Base-by-base conservation (phyloP, 2,888 invertebrate genomes). In the Dasypogon diadema region DNA sequence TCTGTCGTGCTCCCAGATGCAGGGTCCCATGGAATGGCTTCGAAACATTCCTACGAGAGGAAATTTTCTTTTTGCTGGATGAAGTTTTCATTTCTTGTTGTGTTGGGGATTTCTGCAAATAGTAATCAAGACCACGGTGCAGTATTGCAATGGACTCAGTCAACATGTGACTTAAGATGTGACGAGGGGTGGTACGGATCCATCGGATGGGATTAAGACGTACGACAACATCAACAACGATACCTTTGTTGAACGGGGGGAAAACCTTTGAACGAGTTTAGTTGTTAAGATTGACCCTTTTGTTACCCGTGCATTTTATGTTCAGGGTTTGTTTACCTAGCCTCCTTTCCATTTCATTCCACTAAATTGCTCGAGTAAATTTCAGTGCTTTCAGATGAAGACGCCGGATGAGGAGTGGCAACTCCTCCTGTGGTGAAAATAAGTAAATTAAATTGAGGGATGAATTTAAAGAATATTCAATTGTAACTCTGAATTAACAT, bases 21-120 rank as follows among this genome's bases (percentile, higher is more conserved):
- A 10, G 12, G 48, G 16, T n/a, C 65, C 63, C 63, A 12, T 22
- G 12, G 63, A 42, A 63, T 42, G 63, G 10, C 42, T 63, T 46
- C 21, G 46, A 42, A 42, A 42, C 42, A 42, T 42, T 42, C n/a
- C 42, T 2, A 12, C 12, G n/a, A 6, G 8, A n/a, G 42, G 42
- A 48, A 14, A 14, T n/a, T 22, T 12, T 46, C 48, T 65, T 46
- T 37, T 65, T 63, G 16, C 21, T 10, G 14, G 2, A 3, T 58
- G 21, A 12, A 37, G 10, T 60, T 60, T 60, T 60, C 37, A 60
- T 60, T 60, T 37, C 37, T n/a, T n/a, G n/a, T n/a, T n/a, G n/a
- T n/a, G 34, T 60, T n/a, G 46, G n/a, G 48, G 65, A 65, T 26
- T 48, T 65, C 46, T 26, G 65, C 26, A 65, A 65, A 65, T 48